Percentiles rank a stretch among this genome's conserved stretches.
phyloP scores from a whole-genome alignment of 2,888 invertebrate species.

The Sphaeridia pumilis region DNA sequence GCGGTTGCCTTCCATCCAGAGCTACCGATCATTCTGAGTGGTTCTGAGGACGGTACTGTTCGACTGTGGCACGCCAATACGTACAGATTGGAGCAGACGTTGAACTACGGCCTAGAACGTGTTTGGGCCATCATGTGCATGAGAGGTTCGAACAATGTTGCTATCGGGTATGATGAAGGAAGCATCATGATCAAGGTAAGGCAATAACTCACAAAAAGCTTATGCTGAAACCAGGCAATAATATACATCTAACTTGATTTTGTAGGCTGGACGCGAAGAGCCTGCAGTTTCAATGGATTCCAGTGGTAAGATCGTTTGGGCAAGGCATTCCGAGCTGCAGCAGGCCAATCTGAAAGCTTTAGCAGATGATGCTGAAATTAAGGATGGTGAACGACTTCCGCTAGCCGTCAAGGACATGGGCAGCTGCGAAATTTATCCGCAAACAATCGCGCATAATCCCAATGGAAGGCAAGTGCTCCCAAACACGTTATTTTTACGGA shows the following conservation, averaged over 20 bases:
- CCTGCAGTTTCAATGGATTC: conserved; percentile 99
- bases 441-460: conserved; percentile 95
- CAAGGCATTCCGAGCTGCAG: conserved; percentile 95
- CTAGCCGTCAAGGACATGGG: conserved; percentile 98
- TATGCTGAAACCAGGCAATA: neutral
- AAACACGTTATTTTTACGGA: neutral
- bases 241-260: neutral
- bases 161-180: conserved; percentile 95
- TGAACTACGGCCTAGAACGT: conserved; percentile 95
- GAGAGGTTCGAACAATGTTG: conserved; percentile 91
- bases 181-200: conserved; percentile 74
- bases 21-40: conserved; percentile 88
- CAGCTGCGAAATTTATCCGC: conserved; percentile 97
- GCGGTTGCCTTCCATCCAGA: conserved; percentile 95
- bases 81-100: conserved; percentile 85
- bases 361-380: conserved; percentile 55
- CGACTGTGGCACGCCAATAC: conserved; percentile 98
- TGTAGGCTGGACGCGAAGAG: conserved; percentile 80
- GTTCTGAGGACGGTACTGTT: conserved; percentile 96
- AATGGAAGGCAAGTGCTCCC: conserved; percentile 60
- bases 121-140: conserved; percentile 94
- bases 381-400: conserved; percentile 85
- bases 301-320: conserved; percentile 97
- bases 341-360: conserved; percentile 85
- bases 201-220: neutral